phyloP scores from a whole-genome alignment of 2,888 invertebrate species.

The Clivina fossor region DNA sequence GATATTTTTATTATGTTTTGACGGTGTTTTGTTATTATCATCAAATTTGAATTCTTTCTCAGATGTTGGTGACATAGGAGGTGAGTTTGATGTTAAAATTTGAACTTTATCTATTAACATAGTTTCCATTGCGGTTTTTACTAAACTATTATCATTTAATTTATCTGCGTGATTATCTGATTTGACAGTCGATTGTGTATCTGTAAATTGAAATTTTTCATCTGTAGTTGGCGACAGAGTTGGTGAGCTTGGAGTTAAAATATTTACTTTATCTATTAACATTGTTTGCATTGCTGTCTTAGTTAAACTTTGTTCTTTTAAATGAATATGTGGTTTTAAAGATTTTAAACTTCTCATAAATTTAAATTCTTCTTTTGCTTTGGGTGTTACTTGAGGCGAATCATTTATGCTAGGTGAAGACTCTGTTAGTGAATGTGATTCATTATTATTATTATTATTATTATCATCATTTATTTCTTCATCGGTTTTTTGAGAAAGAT shows the following conservation, averaged over 20 bases:
- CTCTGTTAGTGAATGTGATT: conserved; percentile 5
- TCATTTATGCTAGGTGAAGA: too few species aligned
- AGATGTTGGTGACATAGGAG: too few species aligned
- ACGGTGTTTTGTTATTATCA: too few species aligned
- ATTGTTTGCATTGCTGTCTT: conserved; percentile 50
- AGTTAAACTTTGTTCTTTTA: conserved; percentile 43
- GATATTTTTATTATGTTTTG: conserved; percentile 5
- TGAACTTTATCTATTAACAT: conserved; percentile 45
- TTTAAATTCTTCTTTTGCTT: not conserved
- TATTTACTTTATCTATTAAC: conserved; percentile 48
- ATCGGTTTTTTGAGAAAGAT: conserved; percentile 1
- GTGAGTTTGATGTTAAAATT: too few species aligned
- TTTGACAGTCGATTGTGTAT: too few species aligned
- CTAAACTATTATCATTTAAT: conserved; percentile 43
- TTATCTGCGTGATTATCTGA: too few species aligned
- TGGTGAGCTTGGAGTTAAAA: conserved; percentile 47
- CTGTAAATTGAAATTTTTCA: conserved; percentile 14
- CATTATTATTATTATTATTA: not conserved
- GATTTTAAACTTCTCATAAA: too few species aligned
- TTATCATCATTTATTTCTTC: not conserved
- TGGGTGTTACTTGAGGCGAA: conserved; percentile 11
- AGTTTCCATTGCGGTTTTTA: conserved; percentile 50
- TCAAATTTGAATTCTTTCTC: not conserved
- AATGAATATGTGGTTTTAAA: too few species aligned
- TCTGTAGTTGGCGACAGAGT: conserved; percentile 43